Conservation (phyloP, 2,888 invertebrate species). For the Drosophila quinaria region DNA sequence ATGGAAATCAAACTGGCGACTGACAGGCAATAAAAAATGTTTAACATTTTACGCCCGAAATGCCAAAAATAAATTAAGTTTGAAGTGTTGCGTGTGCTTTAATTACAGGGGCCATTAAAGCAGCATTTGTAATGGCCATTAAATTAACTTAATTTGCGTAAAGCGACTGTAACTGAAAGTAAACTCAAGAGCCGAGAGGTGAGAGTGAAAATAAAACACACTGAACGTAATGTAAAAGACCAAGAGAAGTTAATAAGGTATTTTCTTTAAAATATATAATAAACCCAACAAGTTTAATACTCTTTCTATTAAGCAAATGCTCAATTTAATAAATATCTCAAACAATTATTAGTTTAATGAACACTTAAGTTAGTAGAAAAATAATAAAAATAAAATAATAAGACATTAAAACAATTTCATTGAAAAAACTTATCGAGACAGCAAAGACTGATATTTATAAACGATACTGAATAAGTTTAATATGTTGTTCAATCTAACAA, state of each 20-base stretch:
- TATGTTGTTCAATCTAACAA: no score
- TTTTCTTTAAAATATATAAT: neutral
- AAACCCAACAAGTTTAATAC: neutral
- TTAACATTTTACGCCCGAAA: conserved; percentile 47
- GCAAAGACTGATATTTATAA: no score
- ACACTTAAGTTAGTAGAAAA: no score
- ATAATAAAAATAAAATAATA: no score
- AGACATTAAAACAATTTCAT: no score
- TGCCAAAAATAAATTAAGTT: conserved; percentile 52
- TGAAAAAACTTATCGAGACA: no score
- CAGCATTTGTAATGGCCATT: conserved; percentile 60
- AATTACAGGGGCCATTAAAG: conserved; percentile 58
- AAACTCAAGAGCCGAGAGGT: neutral
- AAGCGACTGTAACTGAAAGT: conserved; percentile 13
- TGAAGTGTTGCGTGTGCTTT: conserved; percentile 60
- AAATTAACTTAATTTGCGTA: conserved; percentile 63
- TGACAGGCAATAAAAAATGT: conserved; percentile 31
- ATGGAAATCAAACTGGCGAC: conserved; percentile 7
- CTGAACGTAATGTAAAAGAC: conserved; percentile 28
- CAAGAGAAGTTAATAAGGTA: neutral
- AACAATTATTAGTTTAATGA: no score
- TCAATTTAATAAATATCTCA: neutral
- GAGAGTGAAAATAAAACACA: conserved; percentile 16
- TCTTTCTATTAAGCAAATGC: neutral
- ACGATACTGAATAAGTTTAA: no score